Evolutionary conservation across 2,113 vertebrate genomes (phyloP).

Genomic region (Sturnus vulgaris): DNA sequence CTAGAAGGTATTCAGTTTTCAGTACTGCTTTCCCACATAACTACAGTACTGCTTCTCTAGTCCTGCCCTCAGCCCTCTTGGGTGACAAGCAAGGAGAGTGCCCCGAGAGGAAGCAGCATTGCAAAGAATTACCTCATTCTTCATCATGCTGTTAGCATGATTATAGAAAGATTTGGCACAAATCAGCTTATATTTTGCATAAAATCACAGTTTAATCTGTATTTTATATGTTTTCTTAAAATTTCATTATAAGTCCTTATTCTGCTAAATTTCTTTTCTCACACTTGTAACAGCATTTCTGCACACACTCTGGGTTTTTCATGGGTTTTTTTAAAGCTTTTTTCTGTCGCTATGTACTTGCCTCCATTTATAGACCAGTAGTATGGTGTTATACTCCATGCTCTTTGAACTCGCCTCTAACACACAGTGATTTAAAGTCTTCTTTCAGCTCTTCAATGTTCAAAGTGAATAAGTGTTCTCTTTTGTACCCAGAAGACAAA

Average conservation of each 20-base stretch:
- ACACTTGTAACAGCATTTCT: neutral
- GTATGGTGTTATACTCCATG: neutral
- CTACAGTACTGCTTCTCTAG: neutral
- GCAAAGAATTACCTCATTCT: neutral
- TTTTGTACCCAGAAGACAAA: slow-evolving; percentile 40
- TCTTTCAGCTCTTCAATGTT: slow-evolving; percentile 18
- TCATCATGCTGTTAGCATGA: neutral
- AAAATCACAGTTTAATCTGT: neutral
- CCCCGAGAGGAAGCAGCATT: neutral
- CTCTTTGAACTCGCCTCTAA: slow-evolving; percentile 12
- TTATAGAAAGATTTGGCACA: neutral
- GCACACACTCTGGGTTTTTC: neutral
- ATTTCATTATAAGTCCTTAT: neutral
- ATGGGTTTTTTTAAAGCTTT: neutral
- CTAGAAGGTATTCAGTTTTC: neutral
- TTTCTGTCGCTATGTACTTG: neutral
- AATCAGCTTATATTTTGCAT: neutral
- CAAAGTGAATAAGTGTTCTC: slow-evolving; percentile 31
- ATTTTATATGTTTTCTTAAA: neutral
- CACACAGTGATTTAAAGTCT: neutral
- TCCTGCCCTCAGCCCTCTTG: neutral
- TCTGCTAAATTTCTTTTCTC: neutral
- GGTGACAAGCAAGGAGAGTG: neutral
- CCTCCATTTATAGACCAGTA: neutral
- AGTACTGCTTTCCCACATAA: neutral